Evolutionary conservation across 2,888 invertebrate genomes (phyloP).

Genomic region (Drosophila anomalata): DNA sequence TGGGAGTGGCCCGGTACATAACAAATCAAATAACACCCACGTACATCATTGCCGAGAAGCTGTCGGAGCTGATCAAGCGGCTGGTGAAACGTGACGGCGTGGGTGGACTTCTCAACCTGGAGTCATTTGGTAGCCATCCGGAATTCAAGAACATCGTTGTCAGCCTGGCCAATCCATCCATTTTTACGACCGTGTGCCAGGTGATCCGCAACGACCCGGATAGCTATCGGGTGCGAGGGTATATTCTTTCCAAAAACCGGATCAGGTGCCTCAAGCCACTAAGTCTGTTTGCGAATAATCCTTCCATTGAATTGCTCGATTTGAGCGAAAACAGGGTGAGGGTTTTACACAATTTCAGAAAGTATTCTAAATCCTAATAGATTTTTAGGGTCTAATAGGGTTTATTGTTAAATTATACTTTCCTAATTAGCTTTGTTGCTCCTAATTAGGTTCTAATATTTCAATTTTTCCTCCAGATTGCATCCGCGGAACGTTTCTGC

Average conservation of each 20-base stretch:
- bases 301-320: constrained; percentile 72
- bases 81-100: constrained; percentile 63
- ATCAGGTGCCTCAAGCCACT: constrained; percentile 71
- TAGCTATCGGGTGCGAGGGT: constrained; percentile 72
- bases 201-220: constrained; percentile 76
- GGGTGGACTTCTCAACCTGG: constrained; percentile 71
- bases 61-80: constrained; percentile 43
- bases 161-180: constrained; percentile 69
- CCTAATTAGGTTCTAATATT: not conserved
- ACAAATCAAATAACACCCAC: constrained; percentile 75
- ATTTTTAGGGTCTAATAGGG: too few species aligned
- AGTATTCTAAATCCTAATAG: too few species aligned
- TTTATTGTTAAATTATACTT: too few species aligned
- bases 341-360: too few species aligned
- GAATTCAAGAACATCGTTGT: constrained; percentile 68
- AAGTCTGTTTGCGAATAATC: constrained; percentile 64
- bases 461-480: constrained; percentile 45
- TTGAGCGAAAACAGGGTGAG: constrained; percentile 70
- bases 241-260: constrained; percentile 72
- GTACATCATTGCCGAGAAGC: constrained; percentile 64
- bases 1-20: constrained; percentile 75
- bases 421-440: not conserved
- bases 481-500: constrained; percentile 67
- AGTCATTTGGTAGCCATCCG: constrained; percentile 63
- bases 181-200: constrained; percentile 73